A percentile compares a stretch with the other conserved stretches of the same genome.
These are phyloP conservation scores for Drosophila lacertosa DNA, from an alignment of 1,140 invertebrate species.

Conservation along the genomic window DNA sequence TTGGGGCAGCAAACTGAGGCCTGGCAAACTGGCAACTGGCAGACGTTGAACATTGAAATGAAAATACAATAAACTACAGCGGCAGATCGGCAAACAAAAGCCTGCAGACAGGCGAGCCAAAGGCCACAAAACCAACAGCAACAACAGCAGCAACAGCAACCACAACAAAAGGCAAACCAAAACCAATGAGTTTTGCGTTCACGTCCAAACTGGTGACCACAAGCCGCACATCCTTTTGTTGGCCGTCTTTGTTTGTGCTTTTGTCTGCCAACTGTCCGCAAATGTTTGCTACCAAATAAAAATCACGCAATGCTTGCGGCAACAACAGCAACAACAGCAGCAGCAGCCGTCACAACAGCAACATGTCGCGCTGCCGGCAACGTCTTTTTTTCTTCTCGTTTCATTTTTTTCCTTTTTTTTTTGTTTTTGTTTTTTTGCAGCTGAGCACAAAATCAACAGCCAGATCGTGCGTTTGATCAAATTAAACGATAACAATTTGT, in stretches of 20 bases:
- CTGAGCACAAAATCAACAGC: slow-evolving; percentile 68
- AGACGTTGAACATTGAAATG: slow-evolving; percentile 74
- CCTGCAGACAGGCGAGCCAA: slow-evolving; percentile 55
- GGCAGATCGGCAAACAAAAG: slow-evolving; percentile 64
- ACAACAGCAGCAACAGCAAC: slow-evolving; percentile 14
- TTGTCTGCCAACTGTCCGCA: slow-evolving; percentile 54
- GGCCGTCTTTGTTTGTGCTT: slow-evolving; percentile 59
- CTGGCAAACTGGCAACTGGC: slow-evolving; percentile 25
- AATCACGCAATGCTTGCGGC: slow-evolving; percentile 67
- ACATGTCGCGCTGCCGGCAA: slow-evolving; percentile 59
- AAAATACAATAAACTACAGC: slow-evolving; percentile 67
- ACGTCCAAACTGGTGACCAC: slow-evolving; percentile 36
- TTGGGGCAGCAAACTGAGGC: slow-evolving; percentile 34
- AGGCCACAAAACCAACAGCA: slow-evolving; percentile 50
- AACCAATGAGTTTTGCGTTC: slow-evolving; percentile 7
- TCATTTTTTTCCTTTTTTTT: neutral
- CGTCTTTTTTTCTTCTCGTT: neutral
- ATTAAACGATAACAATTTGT: slow-evolving; percentile 84
- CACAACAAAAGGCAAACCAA: slow-evolving; percentile 24
- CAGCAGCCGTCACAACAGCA: slow-evolving; percentile 27
- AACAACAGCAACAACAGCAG: slow-evolving; percentile 32
- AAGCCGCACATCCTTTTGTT: slow-evolving; percentile 65
- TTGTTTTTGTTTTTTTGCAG: slow-evolving; percentile 15
- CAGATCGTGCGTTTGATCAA: slow-evolving; percentile 83
- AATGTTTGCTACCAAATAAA: slow-evolving; percentile 76